phyloP scores from a whole-genome alignment of 2,113 vertebrate genomes.

The Desmodus rotundus region DNA sequence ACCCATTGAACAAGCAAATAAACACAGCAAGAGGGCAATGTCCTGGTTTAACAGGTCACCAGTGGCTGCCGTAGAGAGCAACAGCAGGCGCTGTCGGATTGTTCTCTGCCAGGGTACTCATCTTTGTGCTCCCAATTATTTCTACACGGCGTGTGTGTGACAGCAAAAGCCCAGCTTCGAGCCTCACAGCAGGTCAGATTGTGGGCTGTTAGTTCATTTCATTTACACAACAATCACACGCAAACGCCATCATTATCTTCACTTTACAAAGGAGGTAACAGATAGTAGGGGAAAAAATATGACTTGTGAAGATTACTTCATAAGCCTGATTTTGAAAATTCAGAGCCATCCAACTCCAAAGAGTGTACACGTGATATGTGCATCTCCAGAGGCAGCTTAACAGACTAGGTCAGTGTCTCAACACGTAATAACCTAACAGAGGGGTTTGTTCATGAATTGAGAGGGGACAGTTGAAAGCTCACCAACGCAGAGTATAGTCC shows the following conservation, averaged over 20 bases:
- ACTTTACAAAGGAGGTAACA: conserved; percentile 36
- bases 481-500: not conserved
- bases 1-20: not conserved
- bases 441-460: not conserved
- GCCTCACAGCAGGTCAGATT: conserved; percentile 1
- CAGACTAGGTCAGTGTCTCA: not conserved
- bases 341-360: not conserved
- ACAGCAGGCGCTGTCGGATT: conserved; percentile 3
- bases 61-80: conserved; percentile 44
- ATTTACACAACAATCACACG: conserved; percentile 41
- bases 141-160: conserved; percentile 32
- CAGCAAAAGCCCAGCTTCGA: conserved; percentile 23
- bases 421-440: not conserved
- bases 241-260: conserved; percentile 2
- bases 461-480: not conserved
- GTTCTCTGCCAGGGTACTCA: conserved; percentile 44
- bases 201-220: conserved; percentile 36
- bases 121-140: conserved; percentile 38
- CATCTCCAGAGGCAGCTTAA: not conserved
- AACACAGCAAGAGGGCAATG: not conserved
- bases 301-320: conserved; percentile 40
- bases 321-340: not conserved
- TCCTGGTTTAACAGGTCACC: conserved; percentile 30
- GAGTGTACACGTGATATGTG: not conserved
- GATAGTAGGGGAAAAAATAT: not conserved